A percentile compares a stretch with the other conserved stretches of the same genome.
Conservation (phyloP, 1,140 invertebrate species). For the Caenorhabditis briggsae region DNA sequence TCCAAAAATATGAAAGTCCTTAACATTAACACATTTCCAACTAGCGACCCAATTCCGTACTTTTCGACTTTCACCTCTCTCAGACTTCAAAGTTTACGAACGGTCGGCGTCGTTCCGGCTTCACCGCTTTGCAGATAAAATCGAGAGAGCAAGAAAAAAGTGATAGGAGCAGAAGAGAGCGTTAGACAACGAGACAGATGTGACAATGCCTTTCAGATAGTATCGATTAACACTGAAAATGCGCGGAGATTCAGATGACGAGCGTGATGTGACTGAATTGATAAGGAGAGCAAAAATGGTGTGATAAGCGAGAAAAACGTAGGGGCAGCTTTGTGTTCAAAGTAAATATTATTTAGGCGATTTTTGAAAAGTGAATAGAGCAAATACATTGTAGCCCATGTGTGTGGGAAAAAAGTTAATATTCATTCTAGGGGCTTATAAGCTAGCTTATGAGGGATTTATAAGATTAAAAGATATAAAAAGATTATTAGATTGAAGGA, state of each 20-base stretch:
- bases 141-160: background rate
- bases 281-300: slow-evolving; percentile 24
- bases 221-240: background rate
- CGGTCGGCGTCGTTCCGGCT: slow-evolving; percentile 9
- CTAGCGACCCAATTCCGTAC: background rate
- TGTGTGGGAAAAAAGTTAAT: background rate
- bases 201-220: slow-evolving; percentile 20
- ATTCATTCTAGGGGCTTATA: background rate
- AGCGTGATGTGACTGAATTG: slow-evolving; percentile 32
- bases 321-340: slow-evolving; percentile 17
- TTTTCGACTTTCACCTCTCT: slow-evolving; percentile 21
- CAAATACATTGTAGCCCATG: background rate
- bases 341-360: slow-evolving; percentile 46
- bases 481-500: too few relatives aligned
- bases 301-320: background rate
- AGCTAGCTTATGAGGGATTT: too few relatives aligned
- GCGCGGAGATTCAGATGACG: background rate
- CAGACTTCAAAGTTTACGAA: background rate
- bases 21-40: background rate
- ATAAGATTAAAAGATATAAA: too few relatives aligned
- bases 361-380: background rate
- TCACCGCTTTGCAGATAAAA: background rate
- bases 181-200: slow-evolving; percentile 30
- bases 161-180: background rate
- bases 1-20: background rate